These are phyloP conservation scores for Metopia argyrocephala DNA, from an alignment of 2,888 invertebrate genomes.

Conservation along the genomic window DNA sequence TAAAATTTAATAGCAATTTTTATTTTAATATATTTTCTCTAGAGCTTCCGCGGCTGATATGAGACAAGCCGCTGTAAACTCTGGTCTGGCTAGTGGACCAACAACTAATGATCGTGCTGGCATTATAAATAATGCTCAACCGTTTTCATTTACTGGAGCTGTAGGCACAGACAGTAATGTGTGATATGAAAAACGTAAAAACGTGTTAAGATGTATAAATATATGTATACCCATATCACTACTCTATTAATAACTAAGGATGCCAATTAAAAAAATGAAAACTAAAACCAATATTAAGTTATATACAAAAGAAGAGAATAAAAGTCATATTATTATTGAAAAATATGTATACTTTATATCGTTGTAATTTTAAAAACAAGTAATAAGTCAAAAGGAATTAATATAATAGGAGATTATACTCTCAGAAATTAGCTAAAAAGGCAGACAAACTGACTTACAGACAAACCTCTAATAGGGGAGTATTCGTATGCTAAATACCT, in stretches of 20 bases:
- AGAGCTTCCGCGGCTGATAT: slow-evolving; percentile 90
- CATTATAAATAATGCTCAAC: slow-evolving; percentile 90
- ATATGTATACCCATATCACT: slow-evolving; percentile 2
- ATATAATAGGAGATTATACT: not conserved
- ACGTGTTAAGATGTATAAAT: not conserved
- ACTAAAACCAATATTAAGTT: slow-evolving; percentile 24
- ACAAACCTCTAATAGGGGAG: slow-evolving; percentile 1
- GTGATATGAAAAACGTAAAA: slow-evolving; percentile 77
- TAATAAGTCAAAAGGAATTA: slow-evolving; percentile 20
- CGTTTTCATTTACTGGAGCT: slow-evolving; percentile 86
- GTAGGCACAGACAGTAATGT: slow-evolving; percentile 84
- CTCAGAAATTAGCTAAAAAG: not conserved
- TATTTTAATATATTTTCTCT: slow-evolving; percentile 67
- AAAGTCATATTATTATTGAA: slow-evolving; percentile 50
- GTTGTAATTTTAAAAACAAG: not conserved
- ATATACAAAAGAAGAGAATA: slow-evolving; percentile 50
- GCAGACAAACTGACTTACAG: slow-evolving; percentile 8
- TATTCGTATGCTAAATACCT: no score
- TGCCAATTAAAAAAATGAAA: slow-evolving; percentile 43
- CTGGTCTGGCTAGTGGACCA: slow-evolving; percentile 71
- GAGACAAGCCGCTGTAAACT: slow-evolving; percentile 83
- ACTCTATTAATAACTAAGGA: slow-evolving; percentile 34
- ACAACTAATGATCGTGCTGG: slow-evolving; percentile 84
- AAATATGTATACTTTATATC: slow-evolving; percentile 32
- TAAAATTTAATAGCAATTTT: not conserved